phyloP scores from a whole-genome alignment of 23 tunicate genomes.

The Clavelina lepadiformis region DNA sequence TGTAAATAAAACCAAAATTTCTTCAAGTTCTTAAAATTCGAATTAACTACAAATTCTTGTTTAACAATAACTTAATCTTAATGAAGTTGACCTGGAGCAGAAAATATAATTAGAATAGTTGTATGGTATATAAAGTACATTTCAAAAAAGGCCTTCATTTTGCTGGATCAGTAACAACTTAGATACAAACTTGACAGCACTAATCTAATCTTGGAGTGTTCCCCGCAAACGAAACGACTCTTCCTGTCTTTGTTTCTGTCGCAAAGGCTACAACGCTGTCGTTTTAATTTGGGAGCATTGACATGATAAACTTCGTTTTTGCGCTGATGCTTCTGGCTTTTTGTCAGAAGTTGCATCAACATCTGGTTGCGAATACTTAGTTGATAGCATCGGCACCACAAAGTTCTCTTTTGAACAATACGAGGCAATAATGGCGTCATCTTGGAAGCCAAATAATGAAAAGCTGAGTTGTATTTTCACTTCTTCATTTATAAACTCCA shows the following conservation, averaged over 20 bases:
- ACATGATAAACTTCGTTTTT: slow-evolving; percentile 8
- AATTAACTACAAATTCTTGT: slow-evolving; percentile 13
- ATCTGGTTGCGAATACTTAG: neutral
- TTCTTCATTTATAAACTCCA: slow-evolving; percentile 11
- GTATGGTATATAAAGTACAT: slow-evolving; percentile 1
- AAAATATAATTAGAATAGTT: neutral
- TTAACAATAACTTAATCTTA: slow-evolving; percentile 7
- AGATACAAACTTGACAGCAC: slow-evolving; percentile 10
- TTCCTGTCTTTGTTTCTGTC: slow-evolving; percentile 16
- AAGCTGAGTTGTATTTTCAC: slow-evolving; percentile 3
- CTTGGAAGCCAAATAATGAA: neutral
- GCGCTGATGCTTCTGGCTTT: slow-evolving; percentile 13
- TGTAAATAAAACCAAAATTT: slow-evolving; percentile 3
- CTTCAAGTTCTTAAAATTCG: slow-evolving; percentile 8
- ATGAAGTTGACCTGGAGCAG: slow-evolving; percentile 13
- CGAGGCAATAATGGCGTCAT: too few relatives aligned
- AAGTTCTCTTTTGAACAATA: slow-evolving; percentile 11
- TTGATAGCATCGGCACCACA: slow-evolving; percentile 7
- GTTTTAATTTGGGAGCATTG: slow-evolving; percentile 13
- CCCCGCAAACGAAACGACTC: slow-evolving; percentile 11
- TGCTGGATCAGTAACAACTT: slow-evolving; percentile 4
- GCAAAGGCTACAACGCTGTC: slow-evolving; percentile 16
- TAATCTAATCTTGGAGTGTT: slow-evolving; percentile 3
- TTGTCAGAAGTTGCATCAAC: slow-evolving; percentile 14
- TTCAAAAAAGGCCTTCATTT: neutral